These are phyloP conservation scores for Beris chalybata DNA, from an alignment of 2,888 invertebrate species.

Conservation along the genomic window DNA sequence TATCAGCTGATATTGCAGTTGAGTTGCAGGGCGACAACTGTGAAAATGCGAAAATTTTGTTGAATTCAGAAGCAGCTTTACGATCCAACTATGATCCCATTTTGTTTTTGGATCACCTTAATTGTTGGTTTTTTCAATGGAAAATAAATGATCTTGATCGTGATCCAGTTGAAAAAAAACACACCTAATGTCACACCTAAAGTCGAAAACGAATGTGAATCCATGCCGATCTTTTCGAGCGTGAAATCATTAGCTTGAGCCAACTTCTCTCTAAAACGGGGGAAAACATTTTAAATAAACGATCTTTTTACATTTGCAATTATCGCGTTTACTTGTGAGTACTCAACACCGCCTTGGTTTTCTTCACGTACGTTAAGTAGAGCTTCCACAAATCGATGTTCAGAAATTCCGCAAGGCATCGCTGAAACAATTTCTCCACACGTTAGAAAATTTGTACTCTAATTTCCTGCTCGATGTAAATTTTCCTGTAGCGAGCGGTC, in stretches of 20 bases:
- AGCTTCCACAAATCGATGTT: conserved; percentile 99
- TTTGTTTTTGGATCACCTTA: too few relatives aligned
- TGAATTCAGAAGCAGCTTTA: too few relatives aligned
- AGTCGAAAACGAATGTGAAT: conserved; percentile 93
- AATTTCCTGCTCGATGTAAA: conserved; percentile 98
- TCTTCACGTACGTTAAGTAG: conserved; percentile 96
- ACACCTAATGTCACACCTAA: too few relatives aligned
- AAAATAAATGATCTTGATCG: too few relatives aligned
- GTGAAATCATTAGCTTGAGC: conserved; percentile 99
- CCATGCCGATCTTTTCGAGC: conserved; percentile 97
- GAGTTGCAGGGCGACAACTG: too few relatives aligned
- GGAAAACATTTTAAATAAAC: neutral
- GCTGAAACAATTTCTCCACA: conserved; percentile 98
- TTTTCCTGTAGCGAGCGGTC: conserved; percentile 97
- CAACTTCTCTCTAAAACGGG: conserved; percentile 86
- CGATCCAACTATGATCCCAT: too few relatives aligned
- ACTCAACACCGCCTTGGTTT: conserved; percentile 90
- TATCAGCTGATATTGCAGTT: too few relatives aligned
- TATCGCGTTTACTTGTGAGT: conserved; percentile 80
- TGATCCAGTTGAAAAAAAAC: too few relatives aligned
- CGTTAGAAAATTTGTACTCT: conserved; percentile 96
- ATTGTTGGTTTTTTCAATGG: too few relatives aligned
- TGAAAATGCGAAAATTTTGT: too few relatives aligned
- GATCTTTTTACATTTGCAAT: neutral
- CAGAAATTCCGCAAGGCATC: conserved; percentile 96